A percentile compares a stretch with the other conserved stretches of the same genome.
These are phyloP conservation scores for Meiosimyza platycephala DNA, from an alignment of 2,888 invertebrate species.

Conservation along the genomic window DNA sequence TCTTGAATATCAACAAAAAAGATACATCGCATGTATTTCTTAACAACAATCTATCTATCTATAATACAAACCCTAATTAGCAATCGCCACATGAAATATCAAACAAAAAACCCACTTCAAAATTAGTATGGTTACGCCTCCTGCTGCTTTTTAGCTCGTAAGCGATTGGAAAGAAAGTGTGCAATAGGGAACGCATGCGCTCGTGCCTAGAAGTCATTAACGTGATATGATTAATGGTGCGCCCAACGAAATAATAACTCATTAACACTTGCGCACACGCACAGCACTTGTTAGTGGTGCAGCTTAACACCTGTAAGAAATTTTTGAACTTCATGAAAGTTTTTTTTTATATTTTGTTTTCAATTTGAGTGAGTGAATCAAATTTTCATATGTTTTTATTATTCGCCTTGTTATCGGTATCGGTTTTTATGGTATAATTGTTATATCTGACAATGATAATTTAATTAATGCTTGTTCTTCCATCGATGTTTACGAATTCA, in stretches of 20 bases:
- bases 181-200: neutral
- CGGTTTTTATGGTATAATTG: too few relatives aligned
- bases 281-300: neutral
- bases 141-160: constrained; percentile 29
- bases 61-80: constrained; percentile 21
- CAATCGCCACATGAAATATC: constrained; percentile 22
- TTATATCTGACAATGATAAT: too few relatives aligned
- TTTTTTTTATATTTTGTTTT: too few relatives aligned
- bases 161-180: neutral
- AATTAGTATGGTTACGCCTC: constrained; percentile 11
- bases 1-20: neutral
- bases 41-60: neutral
- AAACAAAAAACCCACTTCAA: constrained; percentile 12
- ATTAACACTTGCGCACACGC: constrained; percentile 45
- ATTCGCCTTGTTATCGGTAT: too few relatives aligned
- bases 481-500: too few relatives aligned
- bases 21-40: neutral
- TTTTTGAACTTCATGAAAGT: too few relatives aligned
- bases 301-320: too few relatives aligned
- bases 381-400: too few relatives aligned
- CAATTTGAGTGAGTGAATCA: too few relatives aligned
- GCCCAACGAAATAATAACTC: constrained; percentile 43
- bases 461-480: too few relatives aligned
- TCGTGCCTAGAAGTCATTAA: constrained; percentile 44
- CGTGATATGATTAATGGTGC: constrained; percentile 33